Evolutionary conservation across 2,797 vertebrate species (phyloP), one percentile per base, ranked within the genome.

Genomic region (Pitangus sulphuratus): DNA sequence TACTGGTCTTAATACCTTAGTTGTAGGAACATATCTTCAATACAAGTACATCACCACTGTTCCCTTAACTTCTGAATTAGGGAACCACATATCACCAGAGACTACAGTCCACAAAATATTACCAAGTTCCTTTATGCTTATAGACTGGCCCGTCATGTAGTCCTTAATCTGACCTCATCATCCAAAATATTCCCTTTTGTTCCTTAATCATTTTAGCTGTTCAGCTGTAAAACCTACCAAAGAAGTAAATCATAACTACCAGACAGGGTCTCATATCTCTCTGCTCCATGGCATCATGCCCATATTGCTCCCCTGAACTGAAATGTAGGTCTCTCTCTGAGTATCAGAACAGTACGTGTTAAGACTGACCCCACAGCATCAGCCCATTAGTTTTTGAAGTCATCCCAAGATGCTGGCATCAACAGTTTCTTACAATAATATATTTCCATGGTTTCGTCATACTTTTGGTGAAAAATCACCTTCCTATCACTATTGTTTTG

Each of bases 1-100:
- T 31, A 44, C 50, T 37, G 11, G 8, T 69, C 30, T 40, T 82
- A 57, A 54, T 13, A 42, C 3, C 0, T 0, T 17, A 35, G 37
- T 48, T 69, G 42, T 54, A 47, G 10, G 31, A 42, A 42, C 79
- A 2, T 25, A 35, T 33, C 42, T 35, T 51, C 64, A 79, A 13
- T 10, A 79, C 21, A 22, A 6, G 2, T 22, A 22, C 6, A 28
- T 30, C 19, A 16, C 15, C 40, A 65, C 5, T 8, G 4, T 33
- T 72, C 30, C 40, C 30, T 12, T 54, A 74, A 60, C 14, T 80
- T 93, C 39, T 62, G 51, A 58, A 54, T 74, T 58, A 77, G 6
- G 20, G n/a, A 54, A 50, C 9, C 42, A 37, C 21, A 48, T 35
- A 53, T 16, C 21, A 82, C 14, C 70, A 89, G 18, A 70, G 21